These are phyloP conservation scores for Scleropages formosus DNA, from an alignment of 2,797 vertebrate species.

Conservation along the genomic window DNA sequence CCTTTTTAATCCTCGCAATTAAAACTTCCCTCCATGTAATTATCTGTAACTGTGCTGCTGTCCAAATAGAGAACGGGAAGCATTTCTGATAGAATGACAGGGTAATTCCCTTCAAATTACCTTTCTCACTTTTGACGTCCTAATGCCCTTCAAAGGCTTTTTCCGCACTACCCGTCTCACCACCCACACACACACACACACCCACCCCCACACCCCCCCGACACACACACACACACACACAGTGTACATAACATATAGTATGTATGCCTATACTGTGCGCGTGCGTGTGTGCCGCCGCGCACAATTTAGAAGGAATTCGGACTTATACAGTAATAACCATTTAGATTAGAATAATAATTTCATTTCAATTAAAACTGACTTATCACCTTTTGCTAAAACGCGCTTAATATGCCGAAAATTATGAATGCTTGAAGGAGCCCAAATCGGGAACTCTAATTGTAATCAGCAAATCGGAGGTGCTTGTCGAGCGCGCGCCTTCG, in stretches of 20 bases:
- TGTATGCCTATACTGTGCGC: too few relatives aligned
- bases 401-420: slow-evolving; percentile 93
- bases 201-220: background rate
- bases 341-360: slow-evolving; percentile 99
- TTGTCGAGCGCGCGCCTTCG: slow-evolving; percentile 90
- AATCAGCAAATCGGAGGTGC: slow-evolving; percentile 99
- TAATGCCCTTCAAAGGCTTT: slow-evolving; percentile 82
- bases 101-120: slow-evolving; percentile 86
- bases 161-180: slow-evolving; percentile 57
- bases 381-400: slow-evolving; percentile 97
- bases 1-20: slow-evolving; percentile 98
- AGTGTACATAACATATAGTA: background rate
- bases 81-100: slow-evolving; percentile 80
- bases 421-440: slow-evolving; percentile 94
- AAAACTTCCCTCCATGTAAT: slow-evolving; percentile 99
- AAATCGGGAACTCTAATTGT: slow-evolving; percentile 93
- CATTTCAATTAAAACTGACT: slow-evolving; percentile 99
- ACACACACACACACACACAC: background rate
- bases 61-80: slow-evolving; percentile 88
- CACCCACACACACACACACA: background rate
- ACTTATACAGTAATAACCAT: slow-evolving; percentile 86
- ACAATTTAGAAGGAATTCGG: too few relatives aligned
- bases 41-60: slow-evolving; percentile 99
- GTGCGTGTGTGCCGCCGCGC: too few relatives aligned
- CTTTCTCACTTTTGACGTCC: slow-evolving; percentile 80